Evolutionary conservation across 2,113 vertebrate species (phyloP).

Genomic region (Dinomys branickii): DNA sequence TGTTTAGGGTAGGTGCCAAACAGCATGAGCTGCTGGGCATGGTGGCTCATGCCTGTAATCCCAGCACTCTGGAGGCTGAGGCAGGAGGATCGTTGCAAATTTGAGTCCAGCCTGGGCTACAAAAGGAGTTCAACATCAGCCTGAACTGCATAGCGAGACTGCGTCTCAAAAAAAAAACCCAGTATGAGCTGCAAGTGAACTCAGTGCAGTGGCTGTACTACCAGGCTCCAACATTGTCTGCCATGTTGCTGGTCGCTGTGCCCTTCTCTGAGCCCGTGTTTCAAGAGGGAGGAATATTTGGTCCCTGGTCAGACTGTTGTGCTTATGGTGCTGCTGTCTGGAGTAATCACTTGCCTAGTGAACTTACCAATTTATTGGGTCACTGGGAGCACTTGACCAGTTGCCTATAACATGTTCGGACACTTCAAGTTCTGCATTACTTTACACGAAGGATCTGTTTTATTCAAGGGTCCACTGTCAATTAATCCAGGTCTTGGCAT

Average conservation of each 20-base stretch:
- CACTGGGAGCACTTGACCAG: neutral
- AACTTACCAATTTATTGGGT: neutral
- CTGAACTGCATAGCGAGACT: too few species aligned
- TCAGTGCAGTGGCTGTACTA: conserved; percentile 99
- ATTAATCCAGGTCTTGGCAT: conserved; percentile 95
- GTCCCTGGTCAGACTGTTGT: conserved; percentile 95
- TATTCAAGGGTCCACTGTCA: conserved; percentile 95
- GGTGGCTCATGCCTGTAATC: too few species aligned
- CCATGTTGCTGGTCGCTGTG: conserved; percentile 91
- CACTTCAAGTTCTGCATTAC: conserved; percentile 99
- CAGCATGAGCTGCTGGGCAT: conserved; percentile 98
- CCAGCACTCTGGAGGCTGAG: too few species aligned
- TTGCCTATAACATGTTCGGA: conserved; percentile 99
- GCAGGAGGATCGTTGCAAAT: too few species aligned
- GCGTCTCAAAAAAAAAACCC: too few species aligned
- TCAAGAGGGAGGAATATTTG: conserved; percentile 95
- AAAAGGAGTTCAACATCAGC: too few species aligned
- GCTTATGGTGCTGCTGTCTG: conserved; percentile 60
- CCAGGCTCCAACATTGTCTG: conserved; percentile 96
- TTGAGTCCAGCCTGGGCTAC: too few species aligned
- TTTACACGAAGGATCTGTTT: conserved; percentile 94
- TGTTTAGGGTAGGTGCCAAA: conserved; percentile 90
- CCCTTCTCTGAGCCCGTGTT: conserved; percentile 95
- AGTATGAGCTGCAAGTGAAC: conserved; percentile 98
- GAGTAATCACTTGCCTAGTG: neutral